Base-by-base conservation (phyloP, 2,888 invertebrate species). In the Aquatica leii region DNA sequence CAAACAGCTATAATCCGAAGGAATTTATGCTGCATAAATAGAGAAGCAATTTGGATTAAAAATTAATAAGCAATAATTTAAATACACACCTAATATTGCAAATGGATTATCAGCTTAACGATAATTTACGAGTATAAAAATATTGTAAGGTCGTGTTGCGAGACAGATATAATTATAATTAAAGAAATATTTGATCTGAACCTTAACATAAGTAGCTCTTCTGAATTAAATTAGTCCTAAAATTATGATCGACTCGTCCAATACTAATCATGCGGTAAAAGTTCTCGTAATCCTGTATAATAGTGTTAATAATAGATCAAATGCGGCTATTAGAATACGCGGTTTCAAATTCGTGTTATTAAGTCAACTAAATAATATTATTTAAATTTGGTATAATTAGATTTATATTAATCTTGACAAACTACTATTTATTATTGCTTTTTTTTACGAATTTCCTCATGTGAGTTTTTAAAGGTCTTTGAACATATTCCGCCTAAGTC, bases 91-190 rank as follows among this genome's bases (percentile, higher is more conserved):
- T 41, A 24, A 50, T 54, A 54, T 17, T 18, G 34, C 60, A 48
- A 48, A 50, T 48, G 54, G 60, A 60, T 60, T 60, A 60, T 37
- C 48, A 21, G 49, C 48, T 60, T 55, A 55, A 31, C 21, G 8
- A 49, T 54, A 60, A 55, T 60, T 60, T 60, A 60, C 54, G 54
- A 49, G 18, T 41, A 24, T 20, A 59, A 46, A 59, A 59, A 59
- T 59, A 59, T 58, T 37, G 46, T 17, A 35, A 48, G 37, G 37
- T 41, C 53, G 18, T 48, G 34, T 43, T 24, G 15, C 51, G 31
- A 41, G 37, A 51, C 55, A 34, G 55, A 34, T 35, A 41, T 59
- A 62, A 67, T 67, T 53, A 65, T 55, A 62, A 65, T 65, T 61
- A 65, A 61, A 61, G 59, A 52, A 54, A 62, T 53, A 54, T 55